phyloP scores from a whole-genome alignment of 2,113 vertebrate genomes.

The Brachyhypopomus gauderio region DNA sequence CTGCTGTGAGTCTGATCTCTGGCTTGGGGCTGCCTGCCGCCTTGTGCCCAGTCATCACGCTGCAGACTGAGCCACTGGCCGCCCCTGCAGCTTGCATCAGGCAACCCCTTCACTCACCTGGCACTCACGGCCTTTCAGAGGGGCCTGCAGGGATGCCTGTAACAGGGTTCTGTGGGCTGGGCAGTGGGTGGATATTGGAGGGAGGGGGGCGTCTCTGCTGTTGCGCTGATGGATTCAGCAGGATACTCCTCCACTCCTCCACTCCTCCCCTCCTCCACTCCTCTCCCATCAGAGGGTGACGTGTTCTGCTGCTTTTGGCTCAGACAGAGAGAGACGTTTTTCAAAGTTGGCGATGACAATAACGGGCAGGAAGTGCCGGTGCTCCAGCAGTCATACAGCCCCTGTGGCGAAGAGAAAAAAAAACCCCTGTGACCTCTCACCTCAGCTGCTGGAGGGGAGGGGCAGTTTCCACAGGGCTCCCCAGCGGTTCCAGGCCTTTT shows the following conservation, averaged over 20 bases:
- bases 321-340: conserved; percentile 42
- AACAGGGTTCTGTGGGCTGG: conserved; percentile 38
- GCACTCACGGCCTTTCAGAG: conserved; percentile 20
- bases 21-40: conserved; percentile 27
- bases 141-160: background rate
- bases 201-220: conserved; percentile 28
- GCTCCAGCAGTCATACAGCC: conserved; percentile 40
- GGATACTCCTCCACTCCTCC: conserved; percentile 45
- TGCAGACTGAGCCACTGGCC: background rate
- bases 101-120: conserved; percentile 45
- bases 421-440: conserved; percentile 55
- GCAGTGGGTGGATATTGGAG: conserved; percentile 18
- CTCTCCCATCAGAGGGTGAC: conserved; percentile 45
- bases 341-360: conserved; percentile 69
- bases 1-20: conserved; percentile 35
- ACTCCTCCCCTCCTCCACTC: conserved; percentile 32
- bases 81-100: conserved; percentile 30
- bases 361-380: conserved; percentile 45
- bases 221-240: conserved; percentile 58
- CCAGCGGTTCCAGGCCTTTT: conserved; percentile 64
- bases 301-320: conserved; percentile 62
- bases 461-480: conserved; percentile 52
- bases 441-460: conserved; percentile 40
- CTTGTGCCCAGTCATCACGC: background rate
- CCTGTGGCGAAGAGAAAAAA: conserved; percentile 38